These are phyloP conservation scores for Perizoma flavofasciatum DNA, from an alignment of 2,888 invertebrate genomes.

Conservation along the genomic window DNA sequence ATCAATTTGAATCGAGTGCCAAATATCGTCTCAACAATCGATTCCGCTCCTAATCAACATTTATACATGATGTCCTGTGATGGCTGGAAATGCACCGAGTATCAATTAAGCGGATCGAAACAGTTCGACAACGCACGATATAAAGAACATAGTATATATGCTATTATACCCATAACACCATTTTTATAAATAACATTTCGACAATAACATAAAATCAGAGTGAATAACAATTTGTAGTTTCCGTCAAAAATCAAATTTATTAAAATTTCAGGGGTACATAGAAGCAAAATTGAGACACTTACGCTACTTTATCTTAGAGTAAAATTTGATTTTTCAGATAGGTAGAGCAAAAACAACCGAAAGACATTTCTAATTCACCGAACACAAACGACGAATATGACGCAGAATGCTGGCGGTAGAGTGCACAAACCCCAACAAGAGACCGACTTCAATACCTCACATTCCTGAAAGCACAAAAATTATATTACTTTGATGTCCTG, in stretches of 20 bases:
- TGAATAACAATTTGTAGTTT: constrained; percentile 35
- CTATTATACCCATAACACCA: constrained; percentile 11
- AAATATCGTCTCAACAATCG: constrained; percentile 2
- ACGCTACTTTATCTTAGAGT: constrained; percentile 66
- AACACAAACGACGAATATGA: constrained; percentile 40
- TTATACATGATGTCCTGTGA: constrained; percentile 5
- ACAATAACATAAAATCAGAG: constrained; percentile 8
- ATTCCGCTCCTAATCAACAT: constrained; percentile 7
- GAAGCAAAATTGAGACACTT: constrained; percentile 65
- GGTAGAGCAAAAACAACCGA: constrained; percentile 57
- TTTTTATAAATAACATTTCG: constrained; percentile 12
- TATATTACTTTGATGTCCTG: constrained; percentile 42
- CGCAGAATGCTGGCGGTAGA: constrained; percentile 60
- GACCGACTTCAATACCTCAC: constrained; percentile 63
- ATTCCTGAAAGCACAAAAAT: constrained; percentile 71
- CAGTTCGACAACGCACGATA: constrained; percentile 26
- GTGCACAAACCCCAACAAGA: constrained; percentile 65
- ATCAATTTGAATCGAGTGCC: constrained; percentile 3
- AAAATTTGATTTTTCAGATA: constrained; percentile 51
- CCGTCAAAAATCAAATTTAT: constrained; percentile 56
- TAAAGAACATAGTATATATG: constrained; percentile 7
- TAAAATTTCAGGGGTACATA: constrained; percentile 56
- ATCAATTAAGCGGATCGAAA: constrained; percentile 16
- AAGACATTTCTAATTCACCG: constrained; percentile 41
- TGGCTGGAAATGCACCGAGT: constrained; percentile 6